Percentiles rank a stretch among this genome's conserved stretches.
Conservation (phyloP, 1,140 invertebrate genomes). For the Pseudomyrmex cubaensis region DNA sequence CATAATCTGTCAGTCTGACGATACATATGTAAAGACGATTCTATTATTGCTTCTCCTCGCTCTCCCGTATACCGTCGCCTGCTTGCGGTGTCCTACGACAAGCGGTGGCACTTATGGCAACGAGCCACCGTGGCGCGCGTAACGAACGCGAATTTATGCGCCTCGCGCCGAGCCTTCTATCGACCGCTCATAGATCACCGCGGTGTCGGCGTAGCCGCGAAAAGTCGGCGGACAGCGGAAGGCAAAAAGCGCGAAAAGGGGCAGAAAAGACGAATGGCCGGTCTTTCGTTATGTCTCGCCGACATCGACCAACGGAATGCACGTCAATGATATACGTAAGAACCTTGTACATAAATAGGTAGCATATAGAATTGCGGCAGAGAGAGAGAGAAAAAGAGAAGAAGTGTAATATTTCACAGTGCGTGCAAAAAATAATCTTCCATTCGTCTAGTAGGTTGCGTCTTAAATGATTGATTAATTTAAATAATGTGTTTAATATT, state of each 20-base stretch:
- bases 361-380: not conserved
- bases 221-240: slow-evolving; percentile 19
- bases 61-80: not conserved
- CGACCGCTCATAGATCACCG: slow-evolving; percentile 34
- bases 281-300: not conserved
- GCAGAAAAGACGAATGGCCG: slow-evolving; percentile 24
- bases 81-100: slow-evolving; percentile 40
- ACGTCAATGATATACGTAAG: not conserved
- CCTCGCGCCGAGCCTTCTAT: slow-evolving; percentile 22
- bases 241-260: slow-evolving; percentile 21
- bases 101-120: slow-evolving; percentile 31
- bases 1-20: slow-evolving; percentile 58
- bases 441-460: too few relatives aligned
- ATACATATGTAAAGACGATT: slow-evolving; percentile 64
- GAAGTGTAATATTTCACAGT: not conserved
- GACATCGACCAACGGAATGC: not conserved
- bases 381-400: too few relatives aligned
- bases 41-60: slow-evolving; percentile 43
- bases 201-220: not conserved
- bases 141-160: slow-evolving; percentile 62
- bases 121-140: slow-evolving; percentile 39
- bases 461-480: too few relatives aligned
- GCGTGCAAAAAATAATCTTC: not conserved
- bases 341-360: not conserved
- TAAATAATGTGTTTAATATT: too few relatives aligned